Percentiles rank a stretch among this genome's conserved stretches.
Evolutionary conservation across 1,140 invertebrate genomes (phyloP).

Genomic region (Drosophila malerkotliana): DNA sequence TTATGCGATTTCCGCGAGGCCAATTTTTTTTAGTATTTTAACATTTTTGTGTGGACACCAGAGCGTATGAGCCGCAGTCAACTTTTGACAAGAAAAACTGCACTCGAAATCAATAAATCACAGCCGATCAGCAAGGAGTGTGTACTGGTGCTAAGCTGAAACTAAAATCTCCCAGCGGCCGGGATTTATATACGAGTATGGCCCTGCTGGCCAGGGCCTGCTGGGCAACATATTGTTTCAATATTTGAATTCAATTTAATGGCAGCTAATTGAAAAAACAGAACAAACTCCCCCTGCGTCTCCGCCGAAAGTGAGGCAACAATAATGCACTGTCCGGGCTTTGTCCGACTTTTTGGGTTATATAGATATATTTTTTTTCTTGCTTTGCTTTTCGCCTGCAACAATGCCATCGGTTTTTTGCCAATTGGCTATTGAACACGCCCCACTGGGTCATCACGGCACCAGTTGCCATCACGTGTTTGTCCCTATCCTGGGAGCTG

Average conservation of each 20-base stretch:
- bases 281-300: constrained; percentile 23
- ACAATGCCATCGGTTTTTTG: constrained; percentile 51
- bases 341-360: constrained; percentile 35
- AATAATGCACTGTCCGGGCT: constrained; percentile 62
- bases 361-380: constrained; percentile 14
- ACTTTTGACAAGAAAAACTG: constrained; percentile 72
- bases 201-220: neutral
- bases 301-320: constrained; percentile 62
- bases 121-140: constrained; percentile 24
- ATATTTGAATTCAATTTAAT: constrained; percentile 83
- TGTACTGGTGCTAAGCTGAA: constrained; percentile 45
- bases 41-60: constrained; percentile 52
- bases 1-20: constrained; percentile 45
- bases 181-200: constrained; percentile 22
- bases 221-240: constrained; percentile 72
- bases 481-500: constrained; percentile 56
- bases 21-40: constrained; percentile 53
- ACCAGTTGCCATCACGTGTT: constrained; percentile 43
- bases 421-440: constrained; percentile 63
- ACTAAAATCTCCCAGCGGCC: constrained; percentile 41
- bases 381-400: constrained; percentile 5
- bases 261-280: constrained; percentile 80
- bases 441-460: constrained; percentile 56
- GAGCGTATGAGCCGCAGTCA: constrained; percentile 47
- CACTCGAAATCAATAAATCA: constrained; percentile 77